A percentile compares a stretch with the other conserved stretches of the same genome.
Conservation (phyloP, 2,888 invertebrate genomes). For the Drosophila cognata region DNA sequence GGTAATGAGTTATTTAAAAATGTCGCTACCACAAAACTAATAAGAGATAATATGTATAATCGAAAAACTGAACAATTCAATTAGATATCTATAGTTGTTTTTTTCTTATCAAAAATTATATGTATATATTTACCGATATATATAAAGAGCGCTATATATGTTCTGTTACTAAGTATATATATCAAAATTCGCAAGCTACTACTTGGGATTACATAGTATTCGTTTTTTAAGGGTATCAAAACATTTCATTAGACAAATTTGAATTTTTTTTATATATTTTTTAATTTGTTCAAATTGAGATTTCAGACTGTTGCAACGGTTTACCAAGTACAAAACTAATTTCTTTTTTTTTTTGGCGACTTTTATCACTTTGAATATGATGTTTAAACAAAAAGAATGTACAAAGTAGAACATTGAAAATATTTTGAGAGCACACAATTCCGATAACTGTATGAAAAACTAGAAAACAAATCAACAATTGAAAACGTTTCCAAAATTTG, state of each 20-base stretch:
- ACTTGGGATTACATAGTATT: conserved; percentile 52
- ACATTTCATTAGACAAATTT: conserved; percentile 59
- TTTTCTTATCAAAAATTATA: conserved; percentile 55
- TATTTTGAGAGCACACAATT: conserved; percentile 36
- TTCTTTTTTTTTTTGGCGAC: conserved; percentile 27
- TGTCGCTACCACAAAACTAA: conserved; percentile 57
- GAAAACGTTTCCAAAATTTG: conserved; percentile 21
- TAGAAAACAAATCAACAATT: conserved; percentile 9
- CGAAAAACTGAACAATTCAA: conserved; percentile 46
- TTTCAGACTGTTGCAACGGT: conserved; percentile 63
- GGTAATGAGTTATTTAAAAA: conserved; percentile 41
- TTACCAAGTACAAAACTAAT: conserved; percentile 64
- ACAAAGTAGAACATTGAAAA: conserved; percentile 24
- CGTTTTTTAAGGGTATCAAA: conserved; percentile 49
- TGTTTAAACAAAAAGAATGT: conserved; percentile 22
- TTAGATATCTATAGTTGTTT: conserved; percentile 37
- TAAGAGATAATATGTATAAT: conserved; percentile 32
- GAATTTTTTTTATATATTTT: neutral
- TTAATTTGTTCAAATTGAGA: conserved; percentile 38
- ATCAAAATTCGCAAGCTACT: conserved; percentile 73
- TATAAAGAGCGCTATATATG: conserved; percentile 56
- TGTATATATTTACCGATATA: conserved; percentile 64
- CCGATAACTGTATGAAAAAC: conserved; percentile 21
- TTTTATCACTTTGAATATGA: conserved; percentile 62
- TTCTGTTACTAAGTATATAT: conserved; percentile 52